Evolutionary conservation across 2,888 invertebrate species (phyloP), one percentile per base, ranked within the genome.

Genomic region (Hirtodrosophila alboralis): DNA sequence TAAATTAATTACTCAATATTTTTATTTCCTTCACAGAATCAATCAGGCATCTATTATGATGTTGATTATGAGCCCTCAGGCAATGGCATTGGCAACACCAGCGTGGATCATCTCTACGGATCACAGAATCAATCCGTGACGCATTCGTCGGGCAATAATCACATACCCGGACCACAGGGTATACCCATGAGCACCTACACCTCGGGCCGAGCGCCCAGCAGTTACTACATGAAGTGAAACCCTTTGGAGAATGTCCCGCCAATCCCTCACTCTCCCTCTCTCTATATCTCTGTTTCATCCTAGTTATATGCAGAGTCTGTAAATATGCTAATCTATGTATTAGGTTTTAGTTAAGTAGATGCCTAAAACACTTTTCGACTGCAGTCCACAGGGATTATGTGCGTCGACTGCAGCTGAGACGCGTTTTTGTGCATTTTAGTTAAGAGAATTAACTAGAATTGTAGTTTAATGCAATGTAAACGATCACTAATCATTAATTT

Each of bases 21-120:
- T 74, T 65, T 65, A 51, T 74, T 92, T 6, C 8, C 92, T 9
- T 10, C 43, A 49, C 91, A 96, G 96, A 96, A 96, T 90, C 96
- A 96, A 92, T 96, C 95, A 74, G 96, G 96, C 44, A 96, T 96
- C 77, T 96, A 97, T 90, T 96, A 96, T 87, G 96, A 97, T 86
- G 96, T 97, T 21, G 96, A 96, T 69, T 96, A 96, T 81, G 96
- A 96, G 86, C 93, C 92, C 69, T 92, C 92, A 21, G 92, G 92
- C 60, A 90, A 91, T 60, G 91, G 92, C 63, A 89, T 89, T 51
- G 90, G 90, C 27, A 88, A 87, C 51, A 76, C 86, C 43, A 88
- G 89, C 67, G 89, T 88, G 31, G 87, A 89, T 60, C 92, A 92
- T 74, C 85, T 92, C 26, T 92, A 91, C 59, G 90, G 91, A 33